phyloP scores from a whole-genome alignment of 2,797 vertebrate genomes.

The Clarias pachynema region DNA sequence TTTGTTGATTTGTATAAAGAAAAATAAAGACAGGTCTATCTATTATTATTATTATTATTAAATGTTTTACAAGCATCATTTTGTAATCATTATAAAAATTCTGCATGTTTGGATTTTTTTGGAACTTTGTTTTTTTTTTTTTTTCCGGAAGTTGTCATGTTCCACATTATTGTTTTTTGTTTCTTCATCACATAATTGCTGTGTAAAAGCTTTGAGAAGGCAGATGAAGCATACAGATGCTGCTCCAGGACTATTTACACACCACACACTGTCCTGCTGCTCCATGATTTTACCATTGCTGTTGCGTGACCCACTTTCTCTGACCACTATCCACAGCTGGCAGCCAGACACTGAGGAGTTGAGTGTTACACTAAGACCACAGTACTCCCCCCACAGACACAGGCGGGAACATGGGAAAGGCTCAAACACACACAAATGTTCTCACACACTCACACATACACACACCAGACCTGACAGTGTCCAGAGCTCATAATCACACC shows the following conservation, averaged over 20 bases:
- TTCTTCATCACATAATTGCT: constrained; percentile 18
- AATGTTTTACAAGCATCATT: background rate
- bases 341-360: constrained; percentile 52
- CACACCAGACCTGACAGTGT: background rate
- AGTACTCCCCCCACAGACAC: background rate
- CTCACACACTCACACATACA: background rate
- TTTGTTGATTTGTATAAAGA: background rate
- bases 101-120: background rate
- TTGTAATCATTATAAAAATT: background rate
- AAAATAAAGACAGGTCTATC: background rate
- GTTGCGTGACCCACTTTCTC: constrained; percentile 75
- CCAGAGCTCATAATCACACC: constrained; percentile 3
- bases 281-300: constrained; percentile 65
- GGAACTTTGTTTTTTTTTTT: too few species aligned
- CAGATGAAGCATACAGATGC: constrained; percentile 49
- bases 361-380: constrained; percentile 13
- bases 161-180: background rate
- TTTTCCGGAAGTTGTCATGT: too few species aligned
- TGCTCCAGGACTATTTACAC: constrained; percentile 65
- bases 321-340: constrained; percentile 53
- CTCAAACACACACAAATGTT: background rate
- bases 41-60: background rate
- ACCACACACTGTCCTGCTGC: constrained; percentile 67
- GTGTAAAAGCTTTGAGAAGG: constrained; percentile 2
- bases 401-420: background rate